A percentile compares a stretch with the other conserved stretches of the same genome.
These are phyloP conservation scores for Epinotia demarniana DNA, from an alignment of 2,888 invertebrate species.

Conservation along the genomic window DNA sequence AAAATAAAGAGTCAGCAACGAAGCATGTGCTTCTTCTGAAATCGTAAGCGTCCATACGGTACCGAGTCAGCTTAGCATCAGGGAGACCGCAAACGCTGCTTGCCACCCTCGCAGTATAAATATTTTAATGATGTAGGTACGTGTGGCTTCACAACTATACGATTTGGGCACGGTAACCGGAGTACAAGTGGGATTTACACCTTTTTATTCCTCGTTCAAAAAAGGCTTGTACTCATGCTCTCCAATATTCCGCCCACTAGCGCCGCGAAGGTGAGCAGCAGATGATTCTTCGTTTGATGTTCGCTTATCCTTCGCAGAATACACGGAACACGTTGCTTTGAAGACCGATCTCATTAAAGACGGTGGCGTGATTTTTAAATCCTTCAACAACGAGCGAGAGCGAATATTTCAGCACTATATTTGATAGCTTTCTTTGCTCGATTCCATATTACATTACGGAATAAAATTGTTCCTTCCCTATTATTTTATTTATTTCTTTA, in stretches of 20 bases:
- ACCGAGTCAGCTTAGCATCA: too few relatives aligned
- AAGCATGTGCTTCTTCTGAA: too few relatives aligned
- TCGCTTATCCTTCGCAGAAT: constrained; percentile 10
- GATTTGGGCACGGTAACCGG: not conserved
- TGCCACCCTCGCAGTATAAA: too few relatives aligned
- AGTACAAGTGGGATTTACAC: not conserved
- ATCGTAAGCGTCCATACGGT: too few relatives aligned
- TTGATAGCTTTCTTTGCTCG: not conserved
- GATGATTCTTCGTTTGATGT: constrained; percentile 11
- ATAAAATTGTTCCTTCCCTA: not conserved
- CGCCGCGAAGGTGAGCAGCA: not conserved
- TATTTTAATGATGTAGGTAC: too few relatives aligned
- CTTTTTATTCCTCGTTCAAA: not conserved
- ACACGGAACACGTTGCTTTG: constrained; percentile 4
- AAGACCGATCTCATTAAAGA: constrained; percentile 17
- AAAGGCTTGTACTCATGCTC: not conserved
- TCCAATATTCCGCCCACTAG: constrained; percentile 1
- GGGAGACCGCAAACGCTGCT: too few relatives aligned
- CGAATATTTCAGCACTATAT: not conserved
- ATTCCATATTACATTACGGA: not conserved
- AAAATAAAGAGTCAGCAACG: too few relatives aligned
- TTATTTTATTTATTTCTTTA: too few relatives aligned
- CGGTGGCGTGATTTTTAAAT: not conserved
- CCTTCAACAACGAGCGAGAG: not conserved
- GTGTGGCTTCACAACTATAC: not conserved